Evolutionary conservation across 2,113 vertebrate genomes (phyloP).

Genomic region (Elephas maximus): DNA sequence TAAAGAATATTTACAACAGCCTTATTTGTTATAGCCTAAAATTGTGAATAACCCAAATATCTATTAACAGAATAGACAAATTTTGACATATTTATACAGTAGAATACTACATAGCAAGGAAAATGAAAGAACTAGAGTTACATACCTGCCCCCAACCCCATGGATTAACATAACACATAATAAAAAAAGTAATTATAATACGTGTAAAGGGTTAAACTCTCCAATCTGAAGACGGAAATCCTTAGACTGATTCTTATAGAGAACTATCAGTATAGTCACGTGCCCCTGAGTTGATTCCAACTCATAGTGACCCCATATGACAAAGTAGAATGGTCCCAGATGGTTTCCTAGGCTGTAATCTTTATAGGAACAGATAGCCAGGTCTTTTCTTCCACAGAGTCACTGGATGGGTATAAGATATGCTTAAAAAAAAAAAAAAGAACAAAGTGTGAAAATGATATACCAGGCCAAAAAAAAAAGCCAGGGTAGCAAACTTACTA

Average conservation of each 20-base stretch:
- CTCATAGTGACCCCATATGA: not conserved
- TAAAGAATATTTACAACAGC: not conserved
- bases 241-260: not conserved
- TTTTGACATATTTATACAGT: not conserved
- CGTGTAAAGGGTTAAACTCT: not conserved
- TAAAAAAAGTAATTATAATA: not conserved
- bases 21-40: conserved; percentile 29
- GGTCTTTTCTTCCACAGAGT: not conserved
- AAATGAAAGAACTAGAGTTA: not conserved
- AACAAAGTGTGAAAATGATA: not conserved
- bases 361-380: not conserved
- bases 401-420: not conserved
- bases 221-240: not conserved
- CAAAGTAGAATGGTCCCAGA: not conserved
- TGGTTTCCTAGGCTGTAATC: not conserved
- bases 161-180: not conserved
- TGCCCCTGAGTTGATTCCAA: not conserved
- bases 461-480: not conserved
- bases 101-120: not conserved
- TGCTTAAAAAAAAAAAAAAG: not conserved
- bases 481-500: not conserved
- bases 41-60: conserved; percentile 6
- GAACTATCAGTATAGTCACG: not conserved
- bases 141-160: not conserved
- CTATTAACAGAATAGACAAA: not conserved